These are phyloP conservation scores for Protophormia terraenovae DNA, from an alignment of 2,888 invertebrate genomes.

Conservation along the genomic window DNA sequence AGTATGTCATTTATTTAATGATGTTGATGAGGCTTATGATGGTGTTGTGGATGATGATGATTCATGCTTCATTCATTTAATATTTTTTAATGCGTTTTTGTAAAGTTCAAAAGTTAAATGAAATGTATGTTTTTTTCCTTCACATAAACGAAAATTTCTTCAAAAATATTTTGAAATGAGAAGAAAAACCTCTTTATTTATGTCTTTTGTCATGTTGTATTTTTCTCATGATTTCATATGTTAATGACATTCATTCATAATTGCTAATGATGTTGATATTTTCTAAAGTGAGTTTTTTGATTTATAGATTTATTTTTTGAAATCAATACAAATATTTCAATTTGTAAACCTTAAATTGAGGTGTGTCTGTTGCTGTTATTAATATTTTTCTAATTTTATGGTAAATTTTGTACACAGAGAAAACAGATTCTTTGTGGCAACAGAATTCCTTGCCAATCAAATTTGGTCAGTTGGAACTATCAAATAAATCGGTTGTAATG, in stretches of 20 bases:
- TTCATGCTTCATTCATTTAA: conserved; percentile 14
- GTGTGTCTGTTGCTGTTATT: not conserved
- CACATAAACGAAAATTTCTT: not conserved
- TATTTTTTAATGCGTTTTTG: not conserved
- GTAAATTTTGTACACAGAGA: no score
- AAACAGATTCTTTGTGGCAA: no score
- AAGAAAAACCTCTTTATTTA: not conserved
- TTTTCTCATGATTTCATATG: conserved; percentile 30
- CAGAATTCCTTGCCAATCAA: no score
- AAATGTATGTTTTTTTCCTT: not conserved
- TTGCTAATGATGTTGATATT: conserved; percentile 53
- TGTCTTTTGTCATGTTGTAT: not conserved
- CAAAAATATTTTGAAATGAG: not conserved
- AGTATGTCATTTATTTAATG: conserved; percentile 41
- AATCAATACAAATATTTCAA: not conserved
- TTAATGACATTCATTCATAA: conserved; percentile 49
- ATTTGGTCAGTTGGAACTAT: no score
- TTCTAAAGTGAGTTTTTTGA: conserved; percentile 34
- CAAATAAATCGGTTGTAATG: no score
- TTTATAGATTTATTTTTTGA: not conserved
- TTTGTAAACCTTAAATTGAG: not conserved
- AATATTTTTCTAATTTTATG: no score
- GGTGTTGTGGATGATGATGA: conserved; percentile 24
- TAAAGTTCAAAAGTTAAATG: conserved; percentile 36
- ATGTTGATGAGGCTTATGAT: conserved; percentile 24